Conservation (phyloP, 2,888 invertebrate species). For the Ichneumoninae sp. region DNA sequence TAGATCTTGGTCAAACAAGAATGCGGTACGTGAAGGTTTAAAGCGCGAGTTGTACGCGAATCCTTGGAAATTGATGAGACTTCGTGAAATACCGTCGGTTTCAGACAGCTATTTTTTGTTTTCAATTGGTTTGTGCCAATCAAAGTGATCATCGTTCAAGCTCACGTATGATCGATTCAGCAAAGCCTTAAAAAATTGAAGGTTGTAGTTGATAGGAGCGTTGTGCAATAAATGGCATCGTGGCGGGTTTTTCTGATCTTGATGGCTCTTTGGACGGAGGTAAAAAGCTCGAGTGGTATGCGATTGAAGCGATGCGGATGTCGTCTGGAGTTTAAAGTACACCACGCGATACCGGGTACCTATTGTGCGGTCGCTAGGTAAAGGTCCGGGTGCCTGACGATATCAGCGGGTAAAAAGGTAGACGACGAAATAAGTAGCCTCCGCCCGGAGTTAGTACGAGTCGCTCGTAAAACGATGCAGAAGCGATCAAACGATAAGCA, state of each 20-base stretch:
- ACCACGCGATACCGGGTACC: background rate
- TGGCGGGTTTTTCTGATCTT: background rate
- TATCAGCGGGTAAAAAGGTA: slow-evolving; percentile 36
- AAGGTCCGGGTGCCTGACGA: slow-evolving; percentile 16
- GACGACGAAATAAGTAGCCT: slow-evolving; percentile 24
- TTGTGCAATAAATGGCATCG: slow-evolving; percentile 25
- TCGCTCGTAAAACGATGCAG: slow-evolving; percentile 39
- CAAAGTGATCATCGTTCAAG: background rate
- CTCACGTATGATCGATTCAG: background rate
- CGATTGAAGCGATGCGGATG: slow-evolving; percentile 7
- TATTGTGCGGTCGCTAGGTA: slow-evolving; percentile 1
- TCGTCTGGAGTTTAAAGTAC: slow-evolving; percentile 16
- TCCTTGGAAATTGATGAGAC: background rate
- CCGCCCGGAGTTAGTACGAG: slow-evolving; percentile 15
- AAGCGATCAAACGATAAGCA: slow-evolving; percentile 45
- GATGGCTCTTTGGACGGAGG: background rate
- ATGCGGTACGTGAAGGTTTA: too few relatives aligned
- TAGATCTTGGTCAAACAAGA: too few relatives aligned
- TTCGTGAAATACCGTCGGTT: background rate
- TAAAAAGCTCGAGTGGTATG: slow-evolving; percentile 1
- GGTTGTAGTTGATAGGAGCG: background rate
- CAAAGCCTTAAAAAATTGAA: background rate
- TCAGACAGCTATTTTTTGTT: background rate
- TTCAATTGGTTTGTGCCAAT: background rate
- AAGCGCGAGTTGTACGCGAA: background rate